Percentiles rank a stretch among this genome's conserved stretches.
Evolutionary conservation across 2,113 vertebrate species (phyloP).

Genomic region (Orientallactaga bullata): DNA sequence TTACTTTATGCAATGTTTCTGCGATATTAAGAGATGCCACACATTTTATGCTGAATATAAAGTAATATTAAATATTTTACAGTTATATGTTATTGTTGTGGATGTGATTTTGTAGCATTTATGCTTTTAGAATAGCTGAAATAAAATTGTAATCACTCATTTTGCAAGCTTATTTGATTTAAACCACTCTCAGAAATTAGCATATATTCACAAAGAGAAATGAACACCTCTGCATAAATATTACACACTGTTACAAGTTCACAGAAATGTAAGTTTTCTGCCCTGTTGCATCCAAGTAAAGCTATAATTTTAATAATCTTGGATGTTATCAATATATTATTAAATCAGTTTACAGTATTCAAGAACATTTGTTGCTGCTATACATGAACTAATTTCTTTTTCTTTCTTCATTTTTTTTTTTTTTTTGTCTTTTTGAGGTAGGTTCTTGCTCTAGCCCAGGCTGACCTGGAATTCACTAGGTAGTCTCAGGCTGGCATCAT

Average conservation of each 20-base stretch:
- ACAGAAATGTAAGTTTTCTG: not conserved
- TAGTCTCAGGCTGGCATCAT: no score
- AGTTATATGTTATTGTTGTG: slow-evolving; percentile 8
- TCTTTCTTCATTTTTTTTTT: no score
- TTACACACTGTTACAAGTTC: not conserved
- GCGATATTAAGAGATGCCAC: not conserved
- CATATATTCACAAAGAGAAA: not conserved
- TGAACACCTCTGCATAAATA: not conserved
- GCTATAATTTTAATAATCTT: not conserved
- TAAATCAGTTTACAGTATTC: not conserved
- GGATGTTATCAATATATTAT: not conserved
- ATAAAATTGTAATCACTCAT: slow-evolving; percentile 52
- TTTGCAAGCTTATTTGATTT: slow-evolving; percentile 16
- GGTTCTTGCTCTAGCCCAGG: no score
- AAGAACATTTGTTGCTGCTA: not conserved
- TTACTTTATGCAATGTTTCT: slow-evolving; percentile 51
- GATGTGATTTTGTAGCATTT: not conserved
- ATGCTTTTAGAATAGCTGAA: slow-evolving; percentile 61
- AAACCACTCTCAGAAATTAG: slow-evolving; percentile 57
- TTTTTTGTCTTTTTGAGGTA: no score
- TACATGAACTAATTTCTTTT: not conserved
- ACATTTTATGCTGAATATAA: not conserved
- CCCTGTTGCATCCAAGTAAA: not conserved
- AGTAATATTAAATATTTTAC: slow-evolving; percentile 5
- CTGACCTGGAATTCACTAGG: no score